These are phyloP conservation scores for Stigmatopora nigra DNA, from an alignment of 2,113 vertebrate species.

Conservation along the genomic window DNA sequence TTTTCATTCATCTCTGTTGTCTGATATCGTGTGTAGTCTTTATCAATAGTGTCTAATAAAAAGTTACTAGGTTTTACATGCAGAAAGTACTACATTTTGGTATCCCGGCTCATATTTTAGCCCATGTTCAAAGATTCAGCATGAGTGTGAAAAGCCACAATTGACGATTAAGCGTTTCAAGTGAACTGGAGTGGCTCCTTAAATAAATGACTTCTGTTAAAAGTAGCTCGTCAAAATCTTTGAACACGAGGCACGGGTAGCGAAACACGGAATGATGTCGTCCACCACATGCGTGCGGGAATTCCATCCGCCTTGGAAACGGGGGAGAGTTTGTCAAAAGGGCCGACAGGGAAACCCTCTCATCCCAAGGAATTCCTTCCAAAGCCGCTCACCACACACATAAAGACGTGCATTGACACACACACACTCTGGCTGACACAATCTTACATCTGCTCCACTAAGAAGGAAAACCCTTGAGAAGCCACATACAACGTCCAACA, in stretches of 20 bases:
- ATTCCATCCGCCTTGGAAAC: constrained; percentile 44
- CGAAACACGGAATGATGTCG: constrained; percentile 12
- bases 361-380: constrained; percentile 54
- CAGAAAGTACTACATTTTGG: no score
- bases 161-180: no score
- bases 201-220: neutral
- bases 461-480: neutral
- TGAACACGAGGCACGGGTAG: neutral
- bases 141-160: no score
- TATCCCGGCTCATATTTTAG: no score
- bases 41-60: no score
- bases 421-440: constrained; percentile 12
- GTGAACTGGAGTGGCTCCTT: neutral
- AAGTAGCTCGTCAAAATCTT: neutral
- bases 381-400: constrained; percentile 30
- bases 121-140: no score
- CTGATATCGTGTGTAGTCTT: no score
- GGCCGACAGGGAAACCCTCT: constrained; percentile 60
- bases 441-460: constrained; percentile 1
- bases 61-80: no score
- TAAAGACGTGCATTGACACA: neutral
- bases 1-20: no score
- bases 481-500: constrained; percentile 26
- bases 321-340: constrained; percentile 41
- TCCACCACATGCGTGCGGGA: constrained; percentile 37